These are phyloP conservation scores for Phyllopteryx taeniolatus DNA, from an alignment of 2,113 vertebrate species.

Conservation along the genomic window DNA sequence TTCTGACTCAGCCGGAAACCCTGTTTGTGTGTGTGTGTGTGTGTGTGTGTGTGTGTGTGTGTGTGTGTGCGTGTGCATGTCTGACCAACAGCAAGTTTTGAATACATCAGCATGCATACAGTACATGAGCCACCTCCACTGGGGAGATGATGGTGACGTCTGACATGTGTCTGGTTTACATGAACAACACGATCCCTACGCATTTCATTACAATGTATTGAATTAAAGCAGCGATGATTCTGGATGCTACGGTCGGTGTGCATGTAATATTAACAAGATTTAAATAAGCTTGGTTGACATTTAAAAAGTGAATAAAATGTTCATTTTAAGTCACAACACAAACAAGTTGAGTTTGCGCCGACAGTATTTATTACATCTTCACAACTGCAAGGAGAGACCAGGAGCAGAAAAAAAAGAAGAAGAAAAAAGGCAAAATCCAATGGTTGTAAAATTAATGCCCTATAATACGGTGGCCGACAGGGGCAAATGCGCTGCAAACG, in stretches of 20 bases:
- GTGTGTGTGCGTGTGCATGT: neutral
- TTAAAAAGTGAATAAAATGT: too few species aligned
- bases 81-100: neutral
- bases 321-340: too few species aligned
- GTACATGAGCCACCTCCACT: neutral
- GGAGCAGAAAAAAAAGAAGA: too few species aligned
- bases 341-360: too few species aligned
- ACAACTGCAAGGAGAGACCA: too few species aligned
- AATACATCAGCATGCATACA: neutral
- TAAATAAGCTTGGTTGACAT: too few species aligned
- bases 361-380: too few species aligned
- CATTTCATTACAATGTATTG: neutral
- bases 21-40: neutral
- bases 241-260: neutral
- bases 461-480: too few species aligned
- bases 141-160: neutral
- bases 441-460: too few species aligned
- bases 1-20: conserved; percentile 41
- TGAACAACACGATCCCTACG: neutral
- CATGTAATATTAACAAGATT: neutral
- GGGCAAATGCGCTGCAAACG: too few species aligned
- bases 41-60: conserved; percentile 9
- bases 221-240: neutral
- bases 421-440: too few species aligned
- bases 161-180: neutral